Evolutionary conservation across 2,888 invertebrate genomes (phyloP), one percentile per base, ranked within the genome.

Genomic region (Blastobasis lacticolella): DNA sequence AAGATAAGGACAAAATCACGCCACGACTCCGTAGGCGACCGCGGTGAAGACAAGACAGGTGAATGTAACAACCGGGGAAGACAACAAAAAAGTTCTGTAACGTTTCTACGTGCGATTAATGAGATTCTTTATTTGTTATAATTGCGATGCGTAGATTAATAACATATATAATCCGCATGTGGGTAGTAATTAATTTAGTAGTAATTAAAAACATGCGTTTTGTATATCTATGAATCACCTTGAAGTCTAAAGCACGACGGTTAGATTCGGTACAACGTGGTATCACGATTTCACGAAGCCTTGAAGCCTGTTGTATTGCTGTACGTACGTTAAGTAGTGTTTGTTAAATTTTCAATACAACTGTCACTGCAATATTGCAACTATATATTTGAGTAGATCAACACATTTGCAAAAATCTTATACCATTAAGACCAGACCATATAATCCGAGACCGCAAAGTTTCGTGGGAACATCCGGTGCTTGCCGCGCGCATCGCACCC

Each of bases 381-480:
- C 23, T 23, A 23, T 23, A 23, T 23, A 23, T 23, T 23, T 23
- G 23, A 23, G 2, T 23, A 2, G 23, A 23, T 23, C 23, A 23
- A 23, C 3, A 23, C 23, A 3, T 23, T 23, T 23, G 23, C 23
- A 23, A 23, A 23, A 23, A 23, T 23, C 23, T 23, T 23, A 23
- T 23, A 23, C 10, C 43, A 5, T 5, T 23, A 49, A 49, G 45
- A 45, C 10, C 37, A 1, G 4, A 40, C 23, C 41, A 46, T 8
- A 49, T 45, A 51, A 48, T 45, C 10, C 5, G 40, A 36, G 36
- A 10, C 43, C 38, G n/a, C 41, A 37, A 10, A 59, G 61, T 66
- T 63, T 68, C 82, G 82, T 84, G 86, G 80, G 86, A 86, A 85
- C 75, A 78, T 85, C 86, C 84, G 83, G 73, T 57, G 48, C 36